These are phyloP conservation scores for Clarias macrocephalus DNA, from an alignment of 2,113 vertebrate species.

Conservation along the genomic window DNA sequence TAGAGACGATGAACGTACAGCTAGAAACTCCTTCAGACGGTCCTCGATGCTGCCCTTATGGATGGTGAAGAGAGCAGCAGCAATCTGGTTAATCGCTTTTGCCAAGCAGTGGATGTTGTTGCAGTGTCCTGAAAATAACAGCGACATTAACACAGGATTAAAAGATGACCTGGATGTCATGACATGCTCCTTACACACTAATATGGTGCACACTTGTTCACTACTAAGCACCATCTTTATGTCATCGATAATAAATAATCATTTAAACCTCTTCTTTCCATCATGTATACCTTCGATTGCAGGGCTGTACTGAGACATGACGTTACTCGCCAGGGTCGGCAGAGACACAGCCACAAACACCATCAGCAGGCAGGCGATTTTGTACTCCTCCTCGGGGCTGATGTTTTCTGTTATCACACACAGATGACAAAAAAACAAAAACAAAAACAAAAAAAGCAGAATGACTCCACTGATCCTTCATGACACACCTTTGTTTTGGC, in stretches of 20 bases:
- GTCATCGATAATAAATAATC: not conserved
- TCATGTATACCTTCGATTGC: conserved; percentile 89
- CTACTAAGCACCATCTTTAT: not conserved
- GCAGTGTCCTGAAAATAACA: conserved; percentile 84
- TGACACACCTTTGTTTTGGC: conserved; percentile 30
- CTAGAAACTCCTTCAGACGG: conserved; percentile 96
- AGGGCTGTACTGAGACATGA: conserved; percentile 98
- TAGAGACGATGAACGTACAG: conserved; percentile 76
- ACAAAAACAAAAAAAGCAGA: not conserved
- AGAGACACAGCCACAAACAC: conserved; percentile 97
- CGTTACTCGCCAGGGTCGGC: conserved; percentile 94
- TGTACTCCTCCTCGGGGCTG: conserved; percentile 98
- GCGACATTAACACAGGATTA: conserved; percentile 29
- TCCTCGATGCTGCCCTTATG: conserved; percentile 99
- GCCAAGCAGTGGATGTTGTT: conserved; percentile 99
- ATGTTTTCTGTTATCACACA: conserved; percentile 85
- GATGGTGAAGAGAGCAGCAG: conserved; percentile 97
- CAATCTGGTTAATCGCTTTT: conserved; percentile 99
- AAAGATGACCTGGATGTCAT: not conserved
- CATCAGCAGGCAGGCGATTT: conserved; percentile 98
- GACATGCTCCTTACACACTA: not conserved
- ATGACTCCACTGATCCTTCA: not conserved
- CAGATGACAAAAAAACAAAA: too few species aligned
- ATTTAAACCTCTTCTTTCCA: too few species aligned
- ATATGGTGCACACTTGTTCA: not conserved